Percentiles rank a stretch among this genome's conserved stretches.
phyloP scores from a whole-genome alignment of 2,113 vertebrate species.

The Sphaerodactylus townsendi region DNA sequence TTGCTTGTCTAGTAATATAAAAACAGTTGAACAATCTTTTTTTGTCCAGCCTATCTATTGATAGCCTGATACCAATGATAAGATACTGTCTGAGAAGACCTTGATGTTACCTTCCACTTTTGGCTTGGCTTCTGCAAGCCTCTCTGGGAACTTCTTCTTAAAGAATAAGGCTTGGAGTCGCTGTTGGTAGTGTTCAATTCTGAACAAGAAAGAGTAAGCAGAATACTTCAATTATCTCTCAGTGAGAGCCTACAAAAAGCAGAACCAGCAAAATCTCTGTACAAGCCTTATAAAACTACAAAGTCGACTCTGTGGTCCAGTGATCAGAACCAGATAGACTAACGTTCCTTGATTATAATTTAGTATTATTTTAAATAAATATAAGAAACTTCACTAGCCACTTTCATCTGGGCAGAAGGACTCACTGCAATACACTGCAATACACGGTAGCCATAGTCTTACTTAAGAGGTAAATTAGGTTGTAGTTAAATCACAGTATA shows the following conservation, averaged over 20 bases:
- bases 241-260: neutral
- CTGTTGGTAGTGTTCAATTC: constrained; percentile 95
- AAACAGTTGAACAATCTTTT: neutral
- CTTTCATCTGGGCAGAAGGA: neutral
- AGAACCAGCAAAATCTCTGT: neutral
- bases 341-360: no score
- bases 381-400: neutral
- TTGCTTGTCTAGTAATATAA: neutral
- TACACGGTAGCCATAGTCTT: neutral
- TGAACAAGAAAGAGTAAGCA: constrained; percentile 51
- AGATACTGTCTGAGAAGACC: neutral
- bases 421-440: neutral
- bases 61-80: neutral
- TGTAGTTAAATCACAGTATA: neutral
- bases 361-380: no score
- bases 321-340: neutral
- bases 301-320: neutral
- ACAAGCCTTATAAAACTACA: neutral
- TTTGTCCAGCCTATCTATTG: neutral
- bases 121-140: constrained; percentile 88
- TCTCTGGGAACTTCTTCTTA: constrained; percentile 95
- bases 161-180: constrained; percentile 93
- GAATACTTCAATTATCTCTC: neutral
- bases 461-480: neutral
- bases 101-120: constrained; percentile 87